These are phyloP conservation scores for Erythrolamprus reginae DNA, from an alignment of 2,113 vertebrate species.

Conservation along the genomic window DNA sequence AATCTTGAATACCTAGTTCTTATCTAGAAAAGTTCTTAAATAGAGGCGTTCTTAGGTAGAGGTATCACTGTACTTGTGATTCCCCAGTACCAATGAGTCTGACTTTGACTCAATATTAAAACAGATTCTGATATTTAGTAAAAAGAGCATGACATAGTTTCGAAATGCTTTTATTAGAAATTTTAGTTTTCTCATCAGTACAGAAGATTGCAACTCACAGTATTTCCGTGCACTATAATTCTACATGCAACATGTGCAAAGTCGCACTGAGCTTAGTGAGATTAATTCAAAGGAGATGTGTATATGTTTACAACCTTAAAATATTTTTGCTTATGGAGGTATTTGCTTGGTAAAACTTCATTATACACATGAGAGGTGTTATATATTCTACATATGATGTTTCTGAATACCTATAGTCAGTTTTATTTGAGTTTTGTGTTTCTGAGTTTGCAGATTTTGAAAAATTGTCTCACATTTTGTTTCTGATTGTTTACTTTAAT, in stretches of 20 bases:
- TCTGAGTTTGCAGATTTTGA: not conserved
- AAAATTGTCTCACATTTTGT: slow-evolving; percentile 25
- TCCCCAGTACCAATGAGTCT: not conserved
- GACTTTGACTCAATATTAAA: not conserved
- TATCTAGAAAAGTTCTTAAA: too few relatives aligned
- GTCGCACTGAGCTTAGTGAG: not conserved
- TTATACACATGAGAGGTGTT: not conserved
- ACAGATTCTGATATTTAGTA: not conserved
- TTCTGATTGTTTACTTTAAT: slow-evolving; percentile 28
- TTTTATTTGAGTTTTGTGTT: not conserved
- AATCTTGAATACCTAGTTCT: too few relatives aligned
- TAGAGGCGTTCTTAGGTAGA: too few relatives aligned
- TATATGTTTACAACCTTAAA: not conserved
- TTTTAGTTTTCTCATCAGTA: not conserved
- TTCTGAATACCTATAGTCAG: not conserved
- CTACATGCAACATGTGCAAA: not conserved
- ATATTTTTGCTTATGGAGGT: not conserved
- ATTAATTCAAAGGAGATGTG: not conserved
- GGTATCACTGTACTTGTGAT: too few relatives aligned
- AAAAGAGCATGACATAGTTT: not conserved
- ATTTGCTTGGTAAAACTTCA: not conserved
- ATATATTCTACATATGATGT: not conserved
- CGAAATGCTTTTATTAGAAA: not conserved
- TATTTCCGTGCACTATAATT: not conserved
- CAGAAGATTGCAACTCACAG: not conserved